Conservation (phyloP, 2,888 invertebrate species). For the Rosalia funebris region DNA sequence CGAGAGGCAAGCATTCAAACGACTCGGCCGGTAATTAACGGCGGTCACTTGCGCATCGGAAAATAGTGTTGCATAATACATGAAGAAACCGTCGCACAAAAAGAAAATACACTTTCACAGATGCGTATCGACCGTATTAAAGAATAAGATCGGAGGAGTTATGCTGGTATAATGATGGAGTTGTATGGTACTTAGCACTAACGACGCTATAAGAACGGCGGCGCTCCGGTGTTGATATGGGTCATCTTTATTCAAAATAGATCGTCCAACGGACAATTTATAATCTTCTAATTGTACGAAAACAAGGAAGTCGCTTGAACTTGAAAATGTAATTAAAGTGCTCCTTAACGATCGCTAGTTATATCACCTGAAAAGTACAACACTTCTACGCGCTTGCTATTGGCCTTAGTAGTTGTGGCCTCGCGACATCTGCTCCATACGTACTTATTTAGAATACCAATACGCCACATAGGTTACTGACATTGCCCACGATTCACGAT, state of each 20-base stretch:
- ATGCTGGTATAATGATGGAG: constrained; percentile 29
- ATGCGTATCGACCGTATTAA: constrained; percentile 3
- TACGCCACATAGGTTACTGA: not conserved
- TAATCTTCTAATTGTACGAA: constrained; percentile 3
- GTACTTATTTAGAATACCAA: constrained; percentile 17
- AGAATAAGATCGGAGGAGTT: constrained; percentile 24
- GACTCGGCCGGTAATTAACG: not conserved
- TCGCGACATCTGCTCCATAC: not conserved
- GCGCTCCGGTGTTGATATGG: constrained; percentile 23
- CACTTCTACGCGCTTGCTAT: not conserved
- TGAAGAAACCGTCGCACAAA: constrained; percentile 27
- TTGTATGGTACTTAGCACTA: constrained; percentile 14
- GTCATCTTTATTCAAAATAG: constrained; percentile 31
- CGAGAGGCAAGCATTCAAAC: not conserved
- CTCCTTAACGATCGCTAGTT: constrained; percentile 1
- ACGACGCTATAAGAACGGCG: not conserved
- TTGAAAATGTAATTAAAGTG: constrained; percentile 3
- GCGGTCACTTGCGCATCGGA: not conserved
- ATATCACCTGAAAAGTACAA: constrained; percentile 6
- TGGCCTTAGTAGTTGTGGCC: not conserved
- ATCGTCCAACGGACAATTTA: constrained; percentile 3
- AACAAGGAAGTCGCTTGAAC: constrained; percentile 5
- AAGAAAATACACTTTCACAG: constrained; percentile 11
- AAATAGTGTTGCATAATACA: constrained; percentile 28
- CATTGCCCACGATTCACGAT: no score